A percentile compares a stretch with the other conserved stretches of the same genome.
Conservation (phyloP, 2,113 vertebrate species). For the Tachuris rubrigastra region DNA sequence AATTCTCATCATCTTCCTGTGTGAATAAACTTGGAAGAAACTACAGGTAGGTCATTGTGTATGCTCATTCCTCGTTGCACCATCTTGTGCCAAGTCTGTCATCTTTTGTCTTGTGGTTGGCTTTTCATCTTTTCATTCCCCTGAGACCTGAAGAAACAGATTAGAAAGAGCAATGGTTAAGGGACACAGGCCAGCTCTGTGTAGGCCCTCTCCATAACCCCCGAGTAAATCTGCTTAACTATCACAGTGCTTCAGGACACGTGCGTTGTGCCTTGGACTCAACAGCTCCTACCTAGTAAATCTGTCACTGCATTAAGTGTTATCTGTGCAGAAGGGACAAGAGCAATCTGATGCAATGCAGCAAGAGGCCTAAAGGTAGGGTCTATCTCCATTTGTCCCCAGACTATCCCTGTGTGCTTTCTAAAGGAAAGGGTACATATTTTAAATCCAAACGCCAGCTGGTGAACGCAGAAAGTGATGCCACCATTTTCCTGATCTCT, state of each 20-base stretch:
- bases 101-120: neutral
- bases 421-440: neutral
- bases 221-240: neutral
- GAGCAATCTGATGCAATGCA: neutral
- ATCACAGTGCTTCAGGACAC: neutral
- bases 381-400: neutral
- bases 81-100: neutral
- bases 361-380: neutral
- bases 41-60: neutral
- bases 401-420: neutral
- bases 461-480: neutral
- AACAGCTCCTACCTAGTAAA: neutral
- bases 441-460: neutral
- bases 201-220: neutral
- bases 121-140: neutral
- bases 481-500: neutral
- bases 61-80: neutral
- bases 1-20: neutral
- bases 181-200: neutral
- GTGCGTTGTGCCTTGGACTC: neutral
- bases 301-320: accelerated
- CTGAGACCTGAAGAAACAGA: neutral
- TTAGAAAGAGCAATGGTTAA: neutral
- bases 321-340: neutral
- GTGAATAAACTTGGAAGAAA: neutral